Evolutionary conservation across 2,888 invertebrate species (phyloP).

Genomic region (Uropetala carovei): DNA sequence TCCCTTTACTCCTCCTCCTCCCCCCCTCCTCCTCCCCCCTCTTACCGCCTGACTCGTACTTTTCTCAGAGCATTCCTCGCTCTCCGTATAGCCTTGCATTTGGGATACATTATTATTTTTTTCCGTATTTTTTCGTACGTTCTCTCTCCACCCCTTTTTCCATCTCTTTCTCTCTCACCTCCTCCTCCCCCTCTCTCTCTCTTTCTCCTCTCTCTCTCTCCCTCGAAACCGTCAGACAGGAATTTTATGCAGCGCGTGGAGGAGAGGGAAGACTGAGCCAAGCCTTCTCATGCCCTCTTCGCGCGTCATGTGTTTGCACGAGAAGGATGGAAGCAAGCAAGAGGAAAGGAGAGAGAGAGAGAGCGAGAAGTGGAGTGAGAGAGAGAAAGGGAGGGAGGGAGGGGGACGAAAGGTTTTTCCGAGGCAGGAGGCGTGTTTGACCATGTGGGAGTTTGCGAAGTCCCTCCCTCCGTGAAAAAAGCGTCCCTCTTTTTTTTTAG

Average conservation of each 20-base stretch:
- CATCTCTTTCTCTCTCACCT: slow-evolving; percentile 33
- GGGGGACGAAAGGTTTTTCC: not conserved
- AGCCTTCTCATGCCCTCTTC: slow-evolving; percentile 19
- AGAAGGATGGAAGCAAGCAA: not conserved
- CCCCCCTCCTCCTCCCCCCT: no score
- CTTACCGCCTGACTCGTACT: no score
- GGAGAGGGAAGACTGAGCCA: slow-evolving; percentile 42
- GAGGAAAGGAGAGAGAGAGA: not conserved
- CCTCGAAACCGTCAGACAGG: slow-evolving; percentile 11
- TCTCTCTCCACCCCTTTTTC: slow-evolving; percentile 3
- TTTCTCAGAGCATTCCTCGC: no score
- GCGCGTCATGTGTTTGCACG: slow-evolving; percentile 45
- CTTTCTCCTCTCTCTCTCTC: not conserved
- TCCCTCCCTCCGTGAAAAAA: slow-evolving; percentile 28
- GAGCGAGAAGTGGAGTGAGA: not conserved
- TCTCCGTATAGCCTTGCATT: not conserved
- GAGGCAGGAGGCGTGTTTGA: slow-evolving; percentile 23
- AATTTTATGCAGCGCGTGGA: slow-evolving; percentile 51
- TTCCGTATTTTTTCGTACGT: not conserved
- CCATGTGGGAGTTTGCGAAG: slow-evolving; percentile 21
- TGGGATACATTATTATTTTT: not conserved
- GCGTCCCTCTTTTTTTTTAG: slow-evolving; percentile 10
- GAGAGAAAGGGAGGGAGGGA: not conserved
- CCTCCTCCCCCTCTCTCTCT: not conserved
- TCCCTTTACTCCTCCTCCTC: no score